Conservation (phyloP, 1,140 invertebrate genomes). For the Pygmarrhopalites habei region DNA sequence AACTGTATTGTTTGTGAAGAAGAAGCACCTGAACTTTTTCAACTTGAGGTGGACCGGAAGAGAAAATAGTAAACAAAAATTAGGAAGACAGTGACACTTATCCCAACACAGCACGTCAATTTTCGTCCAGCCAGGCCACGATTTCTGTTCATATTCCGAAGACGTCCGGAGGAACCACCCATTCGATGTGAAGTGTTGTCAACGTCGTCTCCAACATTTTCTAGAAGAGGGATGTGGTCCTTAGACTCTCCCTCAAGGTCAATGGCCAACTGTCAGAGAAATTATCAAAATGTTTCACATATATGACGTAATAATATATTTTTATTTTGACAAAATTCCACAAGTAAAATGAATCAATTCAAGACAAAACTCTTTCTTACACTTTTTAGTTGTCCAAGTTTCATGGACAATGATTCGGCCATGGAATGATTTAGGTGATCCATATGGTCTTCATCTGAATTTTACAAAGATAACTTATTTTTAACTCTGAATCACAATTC, state of each 20-base stretch:
- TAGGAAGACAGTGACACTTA: constrained; percentile 22
- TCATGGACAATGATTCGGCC: constrained; percentile 30
- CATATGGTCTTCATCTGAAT: constrained; percentile 27
- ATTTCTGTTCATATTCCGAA: constrained; percentile 18
- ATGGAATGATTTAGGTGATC: constrained; percentile 25
- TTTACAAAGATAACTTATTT: no score
- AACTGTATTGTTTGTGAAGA: no score
- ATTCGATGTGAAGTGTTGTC: constrained; percentile 16
- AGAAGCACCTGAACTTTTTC: no score
- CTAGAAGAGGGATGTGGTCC: constrained; percentile 30
- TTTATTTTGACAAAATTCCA: background rate
- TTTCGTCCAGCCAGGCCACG: constrained; percentile 13
- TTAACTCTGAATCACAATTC: no score
- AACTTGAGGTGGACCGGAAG: background rate
- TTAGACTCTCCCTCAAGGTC: constrained; percentile 29
- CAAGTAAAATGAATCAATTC: background rate
- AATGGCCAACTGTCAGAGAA: constrained; percentile 21
- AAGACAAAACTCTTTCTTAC: constrained; percentile 24
- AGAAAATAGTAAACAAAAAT: constrained; percentile 32
- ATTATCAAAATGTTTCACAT: background rate
- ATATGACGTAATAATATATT: background rate
- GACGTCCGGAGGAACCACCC: constrained; percentile 23
- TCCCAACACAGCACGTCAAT: constrained; percentile 25
- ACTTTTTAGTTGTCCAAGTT: constrained; percentile 34
- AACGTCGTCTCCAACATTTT: constrained; percentile 30